Base-by-base conservation (phyloP, 92 coral and sea anemone genomes). In the Actinernus sp. region DNA sequence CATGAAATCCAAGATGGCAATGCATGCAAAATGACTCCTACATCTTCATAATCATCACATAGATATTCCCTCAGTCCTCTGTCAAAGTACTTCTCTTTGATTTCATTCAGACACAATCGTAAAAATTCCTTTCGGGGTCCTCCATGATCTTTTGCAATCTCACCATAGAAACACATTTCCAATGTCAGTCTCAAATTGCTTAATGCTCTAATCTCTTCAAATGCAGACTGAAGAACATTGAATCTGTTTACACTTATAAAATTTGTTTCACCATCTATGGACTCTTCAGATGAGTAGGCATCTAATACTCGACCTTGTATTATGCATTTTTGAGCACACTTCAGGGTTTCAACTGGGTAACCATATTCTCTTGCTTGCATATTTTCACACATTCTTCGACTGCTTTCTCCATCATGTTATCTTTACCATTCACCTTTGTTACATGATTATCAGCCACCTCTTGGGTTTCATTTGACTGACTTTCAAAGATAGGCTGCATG, bases 91-190 rank as follows among this genome's bases (percentile, higher is more conserved):
- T 24, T 65, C 26, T 59, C 38, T 12, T 82, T 46, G 28, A 74
- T 61, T 40, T 83, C 75, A 61, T 51, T 36, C 19, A 76, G 56
- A 53, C 84, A 59, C 11, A 75, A 19, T 40, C 72, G 44, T 53
- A 83, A 60, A 20, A 83, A 83, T 26, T 71, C 72, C 57, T 55
- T 81, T 47, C 88, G 37, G 16, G 88, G 82, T 30, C 88, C 72
- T 12, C 82, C 71, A 37, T 36, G 23, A 32, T 71, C 81, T 49
- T 26, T 5, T 10, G 78, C 63, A 67, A 78, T 10, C 30, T 79
- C 86, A 12, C 86, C 86, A 71, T 79, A 79, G 32, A 79, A 79
- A 4, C 31, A 24, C 3, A 72, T 75, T 61, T 81, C 52, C 58
- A 81, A 44, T 30, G 87, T 81, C 26, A 81, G 62, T 16, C 62